These are phyloP conservation scores for Leucoptera coffeella DNA, from an alignment of 2,888 invertebrate genomes.

Conservation along the genomic window DNA sequence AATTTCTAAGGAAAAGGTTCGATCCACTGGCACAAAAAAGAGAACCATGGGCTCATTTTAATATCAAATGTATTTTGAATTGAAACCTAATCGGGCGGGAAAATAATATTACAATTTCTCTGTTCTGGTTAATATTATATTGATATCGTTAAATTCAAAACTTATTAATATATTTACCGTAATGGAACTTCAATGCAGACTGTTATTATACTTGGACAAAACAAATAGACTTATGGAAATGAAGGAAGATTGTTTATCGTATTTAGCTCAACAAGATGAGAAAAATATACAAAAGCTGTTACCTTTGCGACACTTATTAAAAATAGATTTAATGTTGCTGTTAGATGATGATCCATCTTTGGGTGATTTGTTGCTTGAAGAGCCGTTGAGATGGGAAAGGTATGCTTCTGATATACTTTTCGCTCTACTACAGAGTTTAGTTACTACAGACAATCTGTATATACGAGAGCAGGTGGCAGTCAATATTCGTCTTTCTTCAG, in stretches of 20 bases:
- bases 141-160: background rate
- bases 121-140: background rate
- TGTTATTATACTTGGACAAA: conserved; percentile 31
- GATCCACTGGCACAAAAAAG: background rate
- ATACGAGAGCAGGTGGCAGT: conserved; percentile 21
- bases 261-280: conserved; percentile 15
- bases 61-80: background rate
- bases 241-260: conserved; percentile 17
- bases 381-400: conserved; percentile 22
- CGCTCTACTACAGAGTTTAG: conserved; percentile 18
- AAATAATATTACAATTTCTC: background rate
- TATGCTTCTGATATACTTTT: conserved; percentile 24
- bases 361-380: conserved; percentile 18
- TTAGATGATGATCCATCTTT: conserved; percentile 18
- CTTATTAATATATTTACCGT: background rate
- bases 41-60: background rate
- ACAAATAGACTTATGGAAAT: conserved; percentile 19
- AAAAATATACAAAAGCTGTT: conserved; percentile 21
- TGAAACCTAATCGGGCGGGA: background rate
- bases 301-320: conserved; percentile 20
- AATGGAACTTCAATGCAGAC: conserved; percentile 19
- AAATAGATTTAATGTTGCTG: conserved; percentile 30
- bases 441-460: conserved; percentile 10
- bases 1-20: no score
- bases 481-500: conserved; percentile 18